Conservation (phyloP, 2,797 vertebrate genomes). For the Helarctos malayanus region DNA sequence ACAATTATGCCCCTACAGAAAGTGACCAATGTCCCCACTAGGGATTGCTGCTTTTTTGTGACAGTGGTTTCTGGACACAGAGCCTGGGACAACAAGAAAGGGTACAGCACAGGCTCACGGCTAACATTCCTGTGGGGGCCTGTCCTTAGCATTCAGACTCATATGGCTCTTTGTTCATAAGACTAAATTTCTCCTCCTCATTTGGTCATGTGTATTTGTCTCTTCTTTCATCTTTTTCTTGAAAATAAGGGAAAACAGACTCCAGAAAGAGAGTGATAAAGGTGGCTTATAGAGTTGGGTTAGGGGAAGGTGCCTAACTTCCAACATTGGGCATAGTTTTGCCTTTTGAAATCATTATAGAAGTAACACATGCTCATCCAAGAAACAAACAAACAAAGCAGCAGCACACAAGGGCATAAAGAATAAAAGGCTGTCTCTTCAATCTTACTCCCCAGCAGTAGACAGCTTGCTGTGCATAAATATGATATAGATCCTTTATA, state of each 20-base stretch:
- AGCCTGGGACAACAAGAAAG: neutral
- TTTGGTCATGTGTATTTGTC: neutral
- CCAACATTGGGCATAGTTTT: neutral
- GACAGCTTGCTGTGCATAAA: neutral
- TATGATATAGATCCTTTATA: neutral
- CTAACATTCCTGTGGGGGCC: accelerated
- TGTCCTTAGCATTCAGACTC: too few relatives aligned
- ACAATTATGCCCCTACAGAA: neutral
- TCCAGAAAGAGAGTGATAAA: neutral
- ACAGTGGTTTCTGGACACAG: neutral
- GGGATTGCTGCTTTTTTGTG: neutral
- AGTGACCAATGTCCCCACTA: neutral
- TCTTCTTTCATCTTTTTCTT: neutral
- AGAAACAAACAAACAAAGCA: neutral
- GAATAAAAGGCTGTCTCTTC: neutral
- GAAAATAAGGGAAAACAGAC: neutral
- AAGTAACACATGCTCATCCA: neutral
- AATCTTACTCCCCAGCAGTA: neutral
- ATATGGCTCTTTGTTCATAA: neutral
- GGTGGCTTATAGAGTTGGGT: accelerated
- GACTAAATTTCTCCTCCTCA: neutral
- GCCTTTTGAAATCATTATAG: slow-evolving; percentile 18
- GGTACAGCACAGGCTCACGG: accelerated
- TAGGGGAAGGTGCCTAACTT: neutral
- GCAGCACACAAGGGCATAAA: neutral